Evolutionary conservation across 2,888 invertebrate genomes (phyloP), one percentile per base, ranked within the genome.

Genomic region (Pterostichus niger): DNA sequence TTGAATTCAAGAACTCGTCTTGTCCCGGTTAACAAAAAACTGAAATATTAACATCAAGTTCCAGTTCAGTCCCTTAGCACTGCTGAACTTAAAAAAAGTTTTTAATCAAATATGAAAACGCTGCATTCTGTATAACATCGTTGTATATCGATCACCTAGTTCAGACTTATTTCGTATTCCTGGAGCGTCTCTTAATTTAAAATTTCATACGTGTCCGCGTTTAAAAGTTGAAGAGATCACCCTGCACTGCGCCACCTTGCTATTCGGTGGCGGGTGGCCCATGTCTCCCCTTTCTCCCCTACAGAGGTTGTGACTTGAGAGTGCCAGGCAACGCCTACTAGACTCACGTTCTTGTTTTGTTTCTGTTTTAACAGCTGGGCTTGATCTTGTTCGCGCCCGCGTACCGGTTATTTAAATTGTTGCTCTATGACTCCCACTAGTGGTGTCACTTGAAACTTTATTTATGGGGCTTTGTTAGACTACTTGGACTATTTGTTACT

Each of bases 61-160:
- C 24, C 54, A 11, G 52, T 52, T 33, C 68, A 17, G 68, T 71
- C 68, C 68, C 68, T 44, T 9, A 71, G 68, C 68, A 15, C 15
- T 71, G 40, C 68, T 40, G 52, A 54, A 54, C 17, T 75, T 75
- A 75, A 77, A 79, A n/a, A 79, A 79, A 79, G 13, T 79, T 79
- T 79, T 79, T 79, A 79, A 79, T 79, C 64, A 79, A 79, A 79
- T 79, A 79, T 79, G 79, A 64, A 79, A 79, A 79, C 68, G 46
- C 40, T 79, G 79, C 59, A 46, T 61, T 44, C 49, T 52, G 44
- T 40, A 56, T 56, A 71, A 71, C 44, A 71, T 71, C 17, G 68
- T 7, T 44, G 15, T 17, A 46, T 64, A 64, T 64, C 64, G 79
- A 64, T 79, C 61, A 64, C 61, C 24, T 61, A 15, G 40, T 79